phyloP scores from a whole-genome alignment of 2,888 invertebrate species.

The Cantharis lateralis region DNA sequence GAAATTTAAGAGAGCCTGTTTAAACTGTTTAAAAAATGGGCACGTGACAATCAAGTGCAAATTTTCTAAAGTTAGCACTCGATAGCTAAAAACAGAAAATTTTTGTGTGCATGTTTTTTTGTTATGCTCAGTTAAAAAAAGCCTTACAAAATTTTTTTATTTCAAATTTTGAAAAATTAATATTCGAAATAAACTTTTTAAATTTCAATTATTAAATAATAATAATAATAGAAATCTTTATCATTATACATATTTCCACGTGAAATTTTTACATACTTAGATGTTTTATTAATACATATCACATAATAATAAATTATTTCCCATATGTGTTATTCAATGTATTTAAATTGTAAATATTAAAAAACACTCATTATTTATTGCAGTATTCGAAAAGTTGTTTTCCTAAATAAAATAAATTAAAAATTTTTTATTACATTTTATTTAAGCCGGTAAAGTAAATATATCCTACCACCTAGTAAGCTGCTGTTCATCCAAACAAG shows the following conservation, averaged over 20 bases:
- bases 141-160: conserved; percentile 3
- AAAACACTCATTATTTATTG: conserved; percentile 24
- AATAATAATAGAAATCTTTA: conserved; percentile 7
- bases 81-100: conserved; percentile 5
- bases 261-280: conserved; percentile 49
- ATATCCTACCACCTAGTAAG: too few species aligned
- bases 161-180: background rate
- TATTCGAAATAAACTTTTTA: background rate
- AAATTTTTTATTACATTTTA: background rate
- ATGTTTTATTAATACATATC: conserved; percentile 54
- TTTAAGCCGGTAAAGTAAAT: background rate
- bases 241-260: conserved; percentile 40
- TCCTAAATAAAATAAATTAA: conserved; percentile 23
- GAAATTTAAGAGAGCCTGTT: conserved; percentile 20
- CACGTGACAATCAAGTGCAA: conserved; percentile 57
- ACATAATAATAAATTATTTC: conserved; percentile 44
- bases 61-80: conserved; percentile 40
- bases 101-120: background rate
- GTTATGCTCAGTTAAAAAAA: background rate
- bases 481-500: too few species aligned
- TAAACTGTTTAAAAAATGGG: conserved; percentile 28
- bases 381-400: conserved; percentile 22
- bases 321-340: conserved; percentile 31
- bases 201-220: background rate
- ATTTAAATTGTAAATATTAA: conserved; percentile 27